Base-by-base conservation (phyloP, 2,113 vertebrate species). In the Labeo rohita region DNA sequence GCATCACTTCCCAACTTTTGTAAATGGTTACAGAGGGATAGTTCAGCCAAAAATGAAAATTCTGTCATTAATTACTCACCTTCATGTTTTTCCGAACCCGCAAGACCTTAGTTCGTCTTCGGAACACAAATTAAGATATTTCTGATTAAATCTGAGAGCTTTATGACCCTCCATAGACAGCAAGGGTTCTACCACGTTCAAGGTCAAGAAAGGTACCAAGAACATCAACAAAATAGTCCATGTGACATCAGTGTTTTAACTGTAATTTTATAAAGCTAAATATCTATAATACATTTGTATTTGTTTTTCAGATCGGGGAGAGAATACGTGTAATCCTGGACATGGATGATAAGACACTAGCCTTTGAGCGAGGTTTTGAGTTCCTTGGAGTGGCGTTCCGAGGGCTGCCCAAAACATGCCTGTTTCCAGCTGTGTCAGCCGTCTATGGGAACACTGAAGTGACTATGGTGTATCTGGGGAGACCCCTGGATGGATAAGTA, bases 381-480 rank as follows among this genome's bases (percentile, higher is more conserved):
- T 99, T 99, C 91, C 94, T 99, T 28, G 98, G 98, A 59, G 95
- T 99, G 90, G 98, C 98, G 8, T 99, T 99, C 92, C 96, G 98
- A 87, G 98, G 98, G 93, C 95, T 99, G 84, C 98, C 98, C 59
- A 99, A 99, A 92, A 94, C 95, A 90, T 99, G 97, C 90, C 95
- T 99, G 59, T 99, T 97, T 90, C 98, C 98, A n/a, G 98, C 98
- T 59, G 98, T 99, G 78, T 99, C 98, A 39, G 98, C 98, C 28
- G 98, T 99, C 3, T 99, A 99, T 43, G 98, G 98, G 80, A 99
- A 99, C 95, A 99, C 98, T 39, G 98, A 99, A 93, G 98, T 99
- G 95, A 99, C 98, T 92, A 98, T 99, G 98, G 98, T 99, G 90
- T 99, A 99, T 91, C 94, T 99, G 93, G 98, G 98, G 87, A 98